These are phyloP conservation scores for Emydocephalus ijimae DNA, from an alignment of 2,113 vertebrate species.

Conservation along the genomic window DNA sequence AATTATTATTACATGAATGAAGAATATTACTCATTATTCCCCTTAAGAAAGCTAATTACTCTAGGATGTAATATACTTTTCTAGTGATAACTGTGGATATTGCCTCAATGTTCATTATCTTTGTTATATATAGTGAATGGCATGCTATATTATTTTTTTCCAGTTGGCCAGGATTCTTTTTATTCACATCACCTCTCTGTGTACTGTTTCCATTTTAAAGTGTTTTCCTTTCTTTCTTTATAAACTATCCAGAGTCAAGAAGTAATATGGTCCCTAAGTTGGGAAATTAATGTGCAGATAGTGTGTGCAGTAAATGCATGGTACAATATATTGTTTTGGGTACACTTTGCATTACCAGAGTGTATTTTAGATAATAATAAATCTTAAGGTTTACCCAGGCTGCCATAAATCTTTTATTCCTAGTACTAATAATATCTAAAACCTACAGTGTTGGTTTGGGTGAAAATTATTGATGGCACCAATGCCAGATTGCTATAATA, in stretches of 20 bases:
- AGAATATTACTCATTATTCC: neutral
- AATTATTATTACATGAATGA: neutral
- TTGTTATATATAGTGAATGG: neutral
- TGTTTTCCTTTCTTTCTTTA: neutral
- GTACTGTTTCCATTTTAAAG: neutral
- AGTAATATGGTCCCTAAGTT: neutral
- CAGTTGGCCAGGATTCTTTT: neutral
- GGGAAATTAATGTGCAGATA: neutral
- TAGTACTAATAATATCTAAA: neutral
- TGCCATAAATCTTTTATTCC: neutral
- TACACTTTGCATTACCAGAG: neutral
- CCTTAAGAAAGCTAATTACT: neutral
- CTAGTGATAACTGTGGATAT: neutral
- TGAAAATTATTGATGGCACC: neutral
- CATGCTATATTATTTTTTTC: neutral
- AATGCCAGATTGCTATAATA: neutral
- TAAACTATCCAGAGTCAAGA: neutral
- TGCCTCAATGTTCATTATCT: neutral
- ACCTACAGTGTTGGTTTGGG: neutral
- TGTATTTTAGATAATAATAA: neutral
- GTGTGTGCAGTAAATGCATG: neutral
- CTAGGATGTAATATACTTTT: neutral
- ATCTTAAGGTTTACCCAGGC: neutral
- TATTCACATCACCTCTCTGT: neutral
- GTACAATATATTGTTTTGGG: neutral